A percentile compares a stretch with the other conserved stretches of the same genome.
phyloP scores from a whole-genome alignment of 1,140 invertebrate species.

The Drosophila lowei region DNA sequence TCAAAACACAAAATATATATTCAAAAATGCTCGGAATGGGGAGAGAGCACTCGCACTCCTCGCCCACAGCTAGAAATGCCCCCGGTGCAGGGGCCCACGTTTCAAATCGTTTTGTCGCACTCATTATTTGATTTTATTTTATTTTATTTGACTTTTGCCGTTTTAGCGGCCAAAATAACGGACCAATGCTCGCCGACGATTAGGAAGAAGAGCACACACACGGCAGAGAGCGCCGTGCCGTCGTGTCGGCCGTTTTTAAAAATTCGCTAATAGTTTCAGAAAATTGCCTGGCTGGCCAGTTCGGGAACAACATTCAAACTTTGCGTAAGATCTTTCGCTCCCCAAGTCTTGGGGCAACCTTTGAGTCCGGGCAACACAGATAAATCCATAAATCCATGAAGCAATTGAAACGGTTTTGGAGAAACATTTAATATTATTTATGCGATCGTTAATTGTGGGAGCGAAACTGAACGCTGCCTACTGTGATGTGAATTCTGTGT shows the following conservation, averaged over 20 bases:
- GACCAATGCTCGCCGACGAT: constrained; percentile 48
- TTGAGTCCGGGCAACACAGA: constrained; percentile 12
- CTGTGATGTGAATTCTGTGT: constrained; percentile 36
- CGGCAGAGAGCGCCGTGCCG: constrained; percentile 13
- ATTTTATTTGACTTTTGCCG: constrained; percentile 17
- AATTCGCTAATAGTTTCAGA: constrained; percentile 81
- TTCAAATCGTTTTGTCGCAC: constrained; percentile 69
- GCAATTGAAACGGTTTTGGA: constrained; percentile 34
- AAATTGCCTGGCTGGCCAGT: constrained; percentile 73
- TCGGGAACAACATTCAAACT: constrained; percentile 78
- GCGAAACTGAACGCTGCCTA: constrained; percentile 2
- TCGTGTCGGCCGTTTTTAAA: constrained; percentile 48
- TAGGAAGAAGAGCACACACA: constrained; percentile 18
- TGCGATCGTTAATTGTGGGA: constrained; percentile 40
- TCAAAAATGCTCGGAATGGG: neutral
- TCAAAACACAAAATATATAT: constrained; percentile 54
- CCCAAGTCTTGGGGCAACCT: constrained; percentile 12
- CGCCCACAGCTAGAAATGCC: neutral
- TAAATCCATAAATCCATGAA: constrained; percentile 6
- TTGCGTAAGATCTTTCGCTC: constrained; percentile 67
- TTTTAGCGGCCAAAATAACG: constrained; percentile 58
- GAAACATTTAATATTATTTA: constrained; percentile 36
- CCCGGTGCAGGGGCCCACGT: constrained; percentile 24
- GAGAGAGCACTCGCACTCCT: constrained; percentile 14
- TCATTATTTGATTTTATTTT: constrained; percentile 39